A percentile compares a stretch with the other conserved stretches of the same genome.
Conservation (phyloP, 2,888 invertebrate genomes). For the Girardia tigrina region DNA sequence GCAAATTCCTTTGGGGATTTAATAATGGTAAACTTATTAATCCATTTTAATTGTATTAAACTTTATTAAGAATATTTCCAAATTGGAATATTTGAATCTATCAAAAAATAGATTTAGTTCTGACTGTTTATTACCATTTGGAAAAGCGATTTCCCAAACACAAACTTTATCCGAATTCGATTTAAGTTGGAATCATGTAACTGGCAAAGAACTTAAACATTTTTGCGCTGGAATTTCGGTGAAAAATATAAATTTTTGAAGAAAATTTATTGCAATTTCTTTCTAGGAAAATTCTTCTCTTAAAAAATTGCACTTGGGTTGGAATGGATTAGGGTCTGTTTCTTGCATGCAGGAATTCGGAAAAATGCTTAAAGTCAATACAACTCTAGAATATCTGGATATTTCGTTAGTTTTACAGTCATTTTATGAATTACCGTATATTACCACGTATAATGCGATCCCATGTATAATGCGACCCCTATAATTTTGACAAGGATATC, state of each 20-base stretch:
- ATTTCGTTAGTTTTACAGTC: conserved; percentile 39
- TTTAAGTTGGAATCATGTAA: conserved; percentile 48
- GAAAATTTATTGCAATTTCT: neutral
- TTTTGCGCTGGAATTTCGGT: conserved; percentile 48
- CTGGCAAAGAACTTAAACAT: conserved; percentile 46
- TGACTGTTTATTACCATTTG: conserved; percentile 42
- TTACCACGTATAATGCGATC: too few relatives aligned
- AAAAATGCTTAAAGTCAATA: conserved; percentile 41
- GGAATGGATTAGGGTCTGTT: conserved; percentile 36
- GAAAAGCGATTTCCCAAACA: conserved; percentile 48
- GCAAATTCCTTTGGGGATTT: conserved; percentile 31
- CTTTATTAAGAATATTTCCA: conserved; percentile 42
- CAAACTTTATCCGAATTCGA: conserved; percentile 45
- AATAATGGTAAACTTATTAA: conserved; percentile 18
- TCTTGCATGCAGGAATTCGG: conserved; percentile 35
- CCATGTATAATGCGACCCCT: too few relatives aligned
- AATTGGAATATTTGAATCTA: conserved; percentile 45
- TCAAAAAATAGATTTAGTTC: conserved; percentile 46
- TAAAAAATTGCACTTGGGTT: conserved; percentile 38
- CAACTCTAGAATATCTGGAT: conserved; percentile 41
- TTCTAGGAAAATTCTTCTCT: conserved; percentile 40
- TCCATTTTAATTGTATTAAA: neutral
- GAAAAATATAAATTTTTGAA: neutral
- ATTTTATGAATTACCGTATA: too few relatives aligned
- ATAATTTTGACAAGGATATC: too few relatives aligned